Conservation (phyloP, 2,113 vertebrate genomes). For the Penelope pileata region DNA sequence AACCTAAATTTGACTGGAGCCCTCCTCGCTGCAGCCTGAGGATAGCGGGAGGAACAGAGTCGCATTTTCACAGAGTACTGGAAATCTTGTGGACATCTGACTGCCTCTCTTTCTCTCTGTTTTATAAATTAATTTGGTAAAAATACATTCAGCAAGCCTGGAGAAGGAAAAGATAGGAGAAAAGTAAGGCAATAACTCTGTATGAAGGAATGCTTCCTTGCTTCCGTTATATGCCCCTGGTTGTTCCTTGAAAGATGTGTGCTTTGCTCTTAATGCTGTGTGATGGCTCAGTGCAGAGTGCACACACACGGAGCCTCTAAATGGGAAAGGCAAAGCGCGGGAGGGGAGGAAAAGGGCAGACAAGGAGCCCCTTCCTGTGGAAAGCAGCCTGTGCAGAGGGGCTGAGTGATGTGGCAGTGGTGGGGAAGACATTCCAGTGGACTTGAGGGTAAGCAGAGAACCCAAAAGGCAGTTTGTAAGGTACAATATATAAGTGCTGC, state of each 20-base stretch:
- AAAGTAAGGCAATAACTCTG: background rate
- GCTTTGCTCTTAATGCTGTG: rapidly evolving
- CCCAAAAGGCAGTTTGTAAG: background rate
- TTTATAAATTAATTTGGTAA: background rate
- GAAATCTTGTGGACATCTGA: background rate
- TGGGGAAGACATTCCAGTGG: background rate
- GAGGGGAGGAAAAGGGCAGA: background rate
- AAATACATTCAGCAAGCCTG: background rate
- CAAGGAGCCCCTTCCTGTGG: background rate
- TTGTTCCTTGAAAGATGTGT: background rate
- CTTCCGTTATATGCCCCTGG: background rate
- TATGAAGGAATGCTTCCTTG: background rate
- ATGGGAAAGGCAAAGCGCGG: background rate
- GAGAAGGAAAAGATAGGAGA: background rate
- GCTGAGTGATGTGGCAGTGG: rapidly evolving
- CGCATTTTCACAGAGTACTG: background rate
- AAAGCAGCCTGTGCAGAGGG: background rate
- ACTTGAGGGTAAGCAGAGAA: background rate
- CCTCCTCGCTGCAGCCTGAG: background rate
- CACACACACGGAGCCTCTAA: rapidly evolving
- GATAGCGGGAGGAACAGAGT: background rate
- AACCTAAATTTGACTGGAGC: background rate
- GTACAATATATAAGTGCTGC: background rate
- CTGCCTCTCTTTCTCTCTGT: background rate
- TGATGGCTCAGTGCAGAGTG: background rate